These are phyloP conservation scores for Raphicerus campestris DNA, from an alignment of 2,113 vertebrate species.

Conservation along the genomic window DNA sequence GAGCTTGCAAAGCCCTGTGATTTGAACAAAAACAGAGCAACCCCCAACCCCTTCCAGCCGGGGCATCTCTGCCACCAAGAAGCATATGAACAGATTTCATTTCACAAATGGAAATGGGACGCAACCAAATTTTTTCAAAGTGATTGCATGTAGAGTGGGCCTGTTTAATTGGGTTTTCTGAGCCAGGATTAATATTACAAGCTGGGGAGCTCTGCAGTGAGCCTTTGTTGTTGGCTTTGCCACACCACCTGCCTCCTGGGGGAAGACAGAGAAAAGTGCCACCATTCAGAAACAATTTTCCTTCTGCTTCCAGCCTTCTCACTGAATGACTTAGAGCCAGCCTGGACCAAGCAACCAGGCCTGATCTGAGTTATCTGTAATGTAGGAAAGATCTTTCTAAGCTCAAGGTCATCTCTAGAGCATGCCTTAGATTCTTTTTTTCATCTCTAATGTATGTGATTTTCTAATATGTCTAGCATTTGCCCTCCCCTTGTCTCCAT, in stretches of 20 bases:
- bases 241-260: neutral
- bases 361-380: neutral
- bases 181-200: constrained; percentile 66
- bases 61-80: neutral
- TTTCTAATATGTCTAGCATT: constrained; percentile 45
- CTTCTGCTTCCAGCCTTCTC: neutral
- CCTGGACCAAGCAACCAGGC: neutral
- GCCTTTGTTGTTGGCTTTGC: neutral
- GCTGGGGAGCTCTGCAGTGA: constrained; percentile 31
- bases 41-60: neutral
- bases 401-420: constrained; percentile 51
- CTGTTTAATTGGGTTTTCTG: constrained; percentile 55
- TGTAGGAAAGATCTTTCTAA: neutral
- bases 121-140: constrained; percentile 11
- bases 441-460: constrained; percentile 2
- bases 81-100: constrained; percentile 24
- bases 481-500: constrained; percentile 38
- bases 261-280: neutral
- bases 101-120: constrained; percentile 47
- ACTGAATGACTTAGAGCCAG: neutral
- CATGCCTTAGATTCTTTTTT: neutral
- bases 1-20: neutral
- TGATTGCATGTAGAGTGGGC: constrained; percentile 40
- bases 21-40: neutral
- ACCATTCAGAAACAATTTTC: neutral